Conservation (phyloP, 2,888 invertebrate species). For the Eristalinus sepulchralis region DNA sequence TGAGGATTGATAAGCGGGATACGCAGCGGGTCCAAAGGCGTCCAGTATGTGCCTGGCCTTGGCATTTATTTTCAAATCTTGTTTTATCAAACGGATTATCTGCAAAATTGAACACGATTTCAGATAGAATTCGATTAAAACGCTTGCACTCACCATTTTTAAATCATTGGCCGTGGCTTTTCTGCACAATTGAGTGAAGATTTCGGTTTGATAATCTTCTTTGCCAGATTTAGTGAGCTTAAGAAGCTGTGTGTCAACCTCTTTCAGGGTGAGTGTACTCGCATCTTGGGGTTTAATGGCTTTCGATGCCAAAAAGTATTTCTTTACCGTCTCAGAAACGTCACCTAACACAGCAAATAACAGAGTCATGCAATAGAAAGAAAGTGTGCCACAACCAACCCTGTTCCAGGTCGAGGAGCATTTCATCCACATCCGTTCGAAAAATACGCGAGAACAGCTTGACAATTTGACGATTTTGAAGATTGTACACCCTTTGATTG, state of each 20-base stretch:
- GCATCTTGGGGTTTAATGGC: conserved; percentile 84
- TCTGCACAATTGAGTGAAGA: conserved; percentile 87
- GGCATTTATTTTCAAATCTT: conserved; percentile 95
- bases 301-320: conserved; percentile 87
- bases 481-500: conserved; percentile 92
- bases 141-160: conserved; percentile 83
- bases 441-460: conserved; percentile 94
- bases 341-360: conserved; percentile 83
- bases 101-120: conserved; percentile 39
- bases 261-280: conserved; percentile 87
- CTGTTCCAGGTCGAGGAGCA: conserved; percentile 92
- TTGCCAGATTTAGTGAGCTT: conserved; percentile 88
- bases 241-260: conserved; percentile 89
- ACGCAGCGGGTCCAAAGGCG: conserved; percentile 93
- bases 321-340: conserved; percentile 91
- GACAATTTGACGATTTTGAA: conserved; percentile 94
- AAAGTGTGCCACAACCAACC: conserved; percentile 78
- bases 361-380: not conserved
- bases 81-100: conserved; percentile 92
- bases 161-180: conserved; percentile 92
- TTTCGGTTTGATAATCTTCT: conserved; percentile 92
- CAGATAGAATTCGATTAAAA: not conserved
- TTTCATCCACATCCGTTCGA: conserved; percentile 86
- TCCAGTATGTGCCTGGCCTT: conserved; percentile 96
- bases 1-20: conserved; percentile 92